Evolutionary conservation across 2,888 invertebrate species (phyloP).

Genomic region (Conomelus anceps): DNA sequence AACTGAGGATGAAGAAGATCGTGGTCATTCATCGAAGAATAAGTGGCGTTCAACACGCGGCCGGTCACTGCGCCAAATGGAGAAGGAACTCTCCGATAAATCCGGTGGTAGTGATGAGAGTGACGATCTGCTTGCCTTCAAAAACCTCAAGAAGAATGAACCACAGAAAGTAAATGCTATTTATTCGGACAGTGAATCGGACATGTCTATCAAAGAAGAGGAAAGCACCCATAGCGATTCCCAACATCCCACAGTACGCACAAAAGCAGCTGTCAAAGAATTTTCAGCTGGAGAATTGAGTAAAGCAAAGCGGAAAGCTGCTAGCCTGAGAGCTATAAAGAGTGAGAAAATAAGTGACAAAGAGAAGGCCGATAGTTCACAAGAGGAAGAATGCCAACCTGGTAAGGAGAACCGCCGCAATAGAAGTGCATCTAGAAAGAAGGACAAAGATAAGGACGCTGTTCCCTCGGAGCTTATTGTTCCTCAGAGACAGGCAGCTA

Average conservation of each 20-base stretch:
- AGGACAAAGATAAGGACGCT: constrained; percentile 40
- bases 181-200: constrained; percentile 76
- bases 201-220: constrained; percentile 48
- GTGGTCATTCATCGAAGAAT: constrained; percentile 27
- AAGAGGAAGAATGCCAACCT: constrained; percentile 42
- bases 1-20: constrained; percentile 48
- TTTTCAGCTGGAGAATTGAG: constrained; percentile 49
- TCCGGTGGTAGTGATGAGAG: constrained; percentile 57
- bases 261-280: constrained; percentile 80
- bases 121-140: constrained; percentile 66
- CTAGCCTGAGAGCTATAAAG: constrained; percentile 43
- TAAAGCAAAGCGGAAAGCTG: constrained; percentile 41
- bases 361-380: constrained; percentile 35
- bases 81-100: constrained; percentile 60
- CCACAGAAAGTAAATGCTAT: constrained; percentile 62
- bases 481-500: constrained; percentile 83
- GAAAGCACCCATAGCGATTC: constrained; percentile 54
- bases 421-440: constrained; percentile 28
- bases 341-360: constrained; percentile 42
- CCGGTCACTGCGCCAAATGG: constrained; percentile 62
- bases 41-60: constrained; percentile 45
- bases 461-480: constrained; percentile 77
- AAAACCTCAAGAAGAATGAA: constrained; percentile 44
- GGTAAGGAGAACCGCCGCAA: constrained; percentile 48
- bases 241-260: constrained; percentile 60